Base-by-base conservation (phyloP, 2,888 invertebrate species). In the Leucophora obtusa region DNA sequence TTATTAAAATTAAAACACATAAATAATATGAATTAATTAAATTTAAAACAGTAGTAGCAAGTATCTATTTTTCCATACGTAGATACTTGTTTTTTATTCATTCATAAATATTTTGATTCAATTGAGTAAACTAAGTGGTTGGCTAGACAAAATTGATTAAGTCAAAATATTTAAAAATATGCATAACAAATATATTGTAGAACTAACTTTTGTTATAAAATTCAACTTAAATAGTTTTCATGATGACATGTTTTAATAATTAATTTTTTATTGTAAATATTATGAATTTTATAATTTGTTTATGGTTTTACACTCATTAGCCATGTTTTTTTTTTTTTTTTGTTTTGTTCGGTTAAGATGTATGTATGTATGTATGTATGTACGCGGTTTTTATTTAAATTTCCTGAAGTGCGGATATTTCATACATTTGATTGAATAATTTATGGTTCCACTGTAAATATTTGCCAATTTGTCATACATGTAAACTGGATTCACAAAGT, bases 401-500 rank as follows among this genome's bases (percentile, higher is more conserved):
- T 38, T 38, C 28, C 51, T 28, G 18, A 59, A 58, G 66, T 60
- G 66, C 66, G 73, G 73, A 74, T 66, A 76, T 73, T 78, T 15
- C 10, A 68, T 28, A 69, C 50, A 71, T 33, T 54, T 76, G 50
- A 63, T 53, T 62, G 38, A 72, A 66, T 68, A 56, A 63, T 66
- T 66, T 80, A 56, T 79, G 70, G 60, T 62, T 78, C 21, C 68
- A 24, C 17, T 43, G 74, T 75, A 85, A 3, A 38, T 38, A 38
- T 38, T 38, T 38, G 38, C 38, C 43, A 47, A 47, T 47, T 47
- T 47, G 43, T 47, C 43, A 47, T 47, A 47, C 43, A 47, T 38
- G 38, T 38, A 11, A 38, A 38, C 10, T n/a, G 43, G n/a, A 47
- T 11, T n/a, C 1, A n/a, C n/a, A 47, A 47, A 47, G 6, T n/a